These are phyloP conservation scores for Ceratitis capitata DNA, from an alignment of 1,140 invertebrate species.

Conservation along the genomic window DNA sequence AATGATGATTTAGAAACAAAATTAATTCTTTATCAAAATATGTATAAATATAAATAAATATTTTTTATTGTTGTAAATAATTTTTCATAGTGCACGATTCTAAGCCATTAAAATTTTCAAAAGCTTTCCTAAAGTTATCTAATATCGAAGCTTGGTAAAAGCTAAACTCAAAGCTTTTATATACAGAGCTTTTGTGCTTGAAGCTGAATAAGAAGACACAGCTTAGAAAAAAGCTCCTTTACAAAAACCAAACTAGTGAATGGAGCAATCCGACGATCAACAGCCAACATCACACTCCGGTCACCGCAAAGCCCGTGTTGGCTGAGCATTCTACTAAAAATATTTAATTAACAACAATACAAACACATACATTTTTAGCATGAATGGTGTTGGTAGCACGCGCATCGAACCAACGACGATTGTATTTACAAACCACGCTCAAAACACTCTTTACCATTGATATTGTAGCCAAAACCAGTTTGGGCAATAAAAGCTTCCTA, in stretches of 20 bases:
- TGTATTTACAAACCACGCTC: not conserved
- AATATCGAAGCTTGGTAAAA: not conserved
- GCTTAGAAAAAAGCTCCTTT: not conserved
- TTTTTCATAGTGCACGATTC: not conserved
- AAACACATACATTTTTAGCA: not conserved
- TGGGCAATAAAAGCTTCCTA: conserved; percentile 39
- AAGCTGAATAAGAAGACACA: not conserved
- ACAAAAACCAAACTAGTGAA: not conserved
- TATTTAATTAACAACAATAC: conserved; percentile 16
- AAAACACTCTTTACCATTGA: not conserved
- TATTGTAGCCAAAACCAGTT: conserved; percentile 38
- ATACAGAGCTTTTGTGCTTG: not conserved
- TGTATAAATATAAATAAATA: no score
- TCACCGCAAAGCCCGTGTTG: not conserved
- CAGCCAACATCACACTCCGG: not conserved
- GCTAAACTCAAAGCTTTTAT: not conserved
- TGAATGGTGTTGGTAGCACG: not conserved
- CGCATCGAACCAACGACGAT: not conserved
- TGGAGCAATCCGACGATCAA: not conserved
- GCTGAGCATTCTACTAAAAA: not conserved
- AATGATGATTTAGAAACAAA: no score
- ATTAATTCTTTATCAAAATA: no score
- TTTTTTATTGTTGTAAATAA: no score
- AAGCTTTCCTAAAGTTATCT: not conserved
- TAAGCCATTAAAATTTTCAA: not conserved